Evolutionary conservation across 2,888 invertebrate genomes (phyloP).

Genomic region (Meganola albula): DNA sequence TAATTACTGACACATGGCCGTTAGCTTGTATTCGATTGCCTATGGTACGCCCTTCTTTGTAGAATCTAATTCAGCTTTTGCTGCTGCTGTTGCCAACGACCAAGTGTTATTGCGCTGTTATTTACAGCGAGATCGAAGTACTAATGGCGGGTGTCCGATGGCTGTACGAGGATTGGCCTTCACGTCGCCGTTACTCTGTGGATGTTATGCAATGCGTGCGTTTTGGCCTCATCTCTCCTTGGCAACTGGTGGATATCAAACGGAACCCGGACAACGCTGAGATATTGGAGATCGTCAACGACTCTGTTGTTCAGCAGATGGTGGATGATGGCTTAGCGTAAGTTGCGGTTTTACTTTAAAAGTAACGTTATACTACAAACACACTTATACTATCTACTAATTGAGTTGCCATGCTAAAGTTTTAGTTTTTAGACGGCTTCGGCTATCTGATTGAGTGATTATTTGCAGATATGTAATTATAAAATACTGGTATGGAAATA

Average conservation of each 20-base stretch:
- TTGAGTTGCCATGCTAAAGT: no score
- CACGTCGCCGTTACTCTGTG: slow-evolving; percentile 74
- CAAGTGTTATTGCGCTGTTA: neutral
- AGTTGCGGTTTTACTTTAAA: slow-evolving; percentile 54
- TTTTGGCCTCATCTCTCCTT: slow-evolving; percentile 87
- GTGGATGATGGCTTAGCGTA: slow-evolving; percentile 89
- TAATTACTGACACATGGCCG: no score
- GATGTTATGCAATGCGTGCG: slow-evolving; percentile 84
- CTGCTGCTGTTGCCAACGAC: no score
- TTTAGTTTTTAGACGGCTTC: no score
- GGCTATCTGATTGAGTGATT: no score
- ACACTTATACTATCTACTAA: no score
- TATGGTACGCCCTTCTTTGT: no score
- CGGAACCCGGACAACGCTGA: slow-evolving; percentile 85
- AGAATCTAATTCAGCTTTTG: no score
- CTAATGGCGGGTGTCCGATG: slow-evolving; percentile 89
- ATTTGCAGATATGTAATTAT: slow-evolving; percentile 84
- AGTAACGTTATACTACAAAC: no score
- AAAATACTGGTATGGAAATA: slow-evolving; percentile 85
- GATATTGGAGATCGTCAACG: slow-evolving; percentile 82
- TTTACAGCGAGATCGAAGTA: slow-evolving; percentile 81
- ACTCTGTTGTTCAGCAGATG: slow-evolving; percentile 84
- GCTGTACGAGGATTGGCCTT: slow-evolving; percentile 84
- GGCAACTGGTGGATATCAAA: slow-evolving; percentile 88
- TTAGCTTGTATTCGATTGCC: no score